Conservation (phyloP, 1,140 invertebrate species). For the Drosophila ercepeae region DNA sequence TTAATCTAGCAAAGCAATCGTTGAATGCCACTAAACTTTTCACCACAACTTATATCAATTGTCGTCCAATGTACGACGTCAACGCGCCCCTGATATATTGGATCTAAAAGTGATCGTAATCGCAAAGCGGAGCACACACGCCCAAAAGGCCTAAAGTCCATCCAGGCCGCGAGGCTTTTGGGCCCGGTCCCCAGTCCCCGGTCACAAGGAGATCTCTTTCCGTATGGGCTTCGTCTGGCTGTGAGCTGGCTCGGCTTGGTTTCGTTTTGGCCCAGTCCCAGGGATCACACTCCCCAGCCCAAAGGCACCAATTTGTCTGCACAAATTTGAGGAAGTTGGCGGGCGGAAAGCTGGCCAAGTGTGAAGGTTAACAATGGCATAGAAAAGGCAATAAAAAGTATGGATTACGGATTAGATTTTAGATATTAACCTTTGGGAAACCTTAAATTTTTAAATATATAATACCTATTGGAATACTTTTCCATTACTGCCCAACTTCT, state of each 20-base stretch:
- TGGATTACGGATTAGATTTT: neutral
- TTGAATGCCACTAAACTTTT: constrained; percentile 83
- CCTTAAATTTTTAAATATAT: too few relatives aligned
- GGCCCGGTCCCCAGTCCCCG: constrained; percentile 1
- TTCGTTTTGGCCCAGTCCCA: constrained; percentile 34
- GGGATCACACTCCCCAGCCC: neutral
- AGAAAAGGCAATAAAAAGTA: neutral
- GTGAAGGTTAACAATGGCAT: neutral
- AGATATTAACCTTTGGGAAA: neutral
- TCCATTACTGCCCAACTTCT: constrained; percentile 26
- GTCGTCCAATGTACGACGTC: constrained; percentile 83
- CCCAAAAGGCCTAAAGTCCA: constrained; percentile 33
- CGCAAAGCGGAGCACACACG: constrained; percentile 66
- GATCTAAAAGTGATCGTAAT: constrained; percentile 83
- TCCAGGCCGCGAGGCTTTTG: constrained; percentile 12
- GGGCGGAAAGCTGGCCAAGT: neutral
- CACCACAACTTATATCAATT: constrained; percentile 84
- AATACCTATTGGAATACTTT: too few relatives aligned
- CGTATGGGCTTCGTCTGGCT: neutral
- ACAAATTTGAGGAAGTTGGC: constrained; percentile 42
- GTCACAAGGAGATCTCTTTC: constrained; percentile 11
- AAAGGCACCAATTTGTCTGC: constrained; percentile 49
- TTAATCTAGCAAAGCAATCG: constrained; percentile 83
- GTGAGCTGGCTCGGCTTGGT: constrained; percentile 3
- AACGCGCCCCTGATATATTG: constrained; percentile 83